A percentile compares a stretch with the other conserved stretches of the same genome.
phyloP scores from a whole-genome alignment of 1,140 invertebrate species.

The Chymomyza costata region DNA sequence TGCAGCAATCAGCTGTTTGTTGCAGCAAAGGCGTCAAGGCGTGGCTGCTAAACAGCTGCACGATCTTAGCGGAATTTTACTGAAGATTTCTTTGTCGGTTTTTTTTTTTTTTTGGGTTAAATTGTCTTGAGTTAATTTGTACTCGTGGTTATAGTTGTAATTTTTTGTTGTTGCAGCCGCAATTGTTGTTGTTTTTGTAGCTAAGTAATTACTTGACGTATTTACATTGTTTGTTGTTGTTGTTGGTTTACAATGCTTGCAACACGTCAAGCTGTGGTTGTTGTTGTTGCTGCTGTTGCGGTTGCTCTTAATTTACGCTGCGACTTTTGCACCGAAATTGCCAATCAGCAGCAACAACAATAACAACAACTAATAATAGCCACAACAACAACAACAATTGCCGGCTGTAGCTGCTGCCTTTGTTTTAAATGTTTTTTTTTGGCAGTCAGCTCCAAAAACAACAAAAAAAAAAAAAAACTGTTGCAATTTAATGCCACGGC shows the following conservation, averaged over 20 bases:
- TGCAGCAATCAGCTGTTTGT: too few relatives aligned
- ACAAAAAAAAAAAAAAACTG: conserved; percentile 1
- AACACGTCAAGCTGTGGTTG: conserved; percentile 27
- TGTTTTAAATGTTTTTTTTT: conserved; percentile 10
- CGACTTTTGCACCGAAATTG: conserved; percentile 13
- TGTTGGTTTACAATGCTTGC: conserved; percentile 38
- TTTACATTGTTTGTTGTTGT: background rate
- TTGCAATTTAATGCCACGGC: conserved; percentile 48
- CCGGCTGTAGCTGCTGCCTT: conserved; percentile 6
- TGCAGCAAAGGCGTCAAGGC: too few relatives aligned
- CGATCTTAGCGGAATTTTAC: too few relatives aligned
- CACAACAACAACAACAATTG: conserved; percentile 15
- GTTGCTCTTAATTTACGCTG: background rate
- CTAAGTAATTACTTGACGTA: too few relatives aligned
- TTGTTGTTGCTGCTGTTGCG: conserved; percentile 1
- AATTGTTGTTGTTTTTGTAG: too few relatives aligned
- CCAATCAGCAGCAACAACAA: conserved; percentile 31
- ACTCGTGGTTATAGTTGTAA: too few relatives aligned
- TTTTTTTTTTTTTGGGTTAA: too few relatives aligned
- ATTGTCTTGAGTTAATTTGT: too few relatives aligned
- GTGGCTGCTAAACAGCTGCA: too few relatives aligned
- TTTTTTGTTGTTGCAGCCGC: too few relatives aligned
- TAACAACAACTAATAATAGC: conserved; percentile 20
- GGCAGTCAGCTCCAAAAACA: too few relatives aligned
- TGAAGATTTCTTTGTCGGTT: too few relatives aligned